Evolutionary conservation across 2,113 vertebrate genomes (phyloP).

Genomic region (Semicossyphus pulcher): DNA sequence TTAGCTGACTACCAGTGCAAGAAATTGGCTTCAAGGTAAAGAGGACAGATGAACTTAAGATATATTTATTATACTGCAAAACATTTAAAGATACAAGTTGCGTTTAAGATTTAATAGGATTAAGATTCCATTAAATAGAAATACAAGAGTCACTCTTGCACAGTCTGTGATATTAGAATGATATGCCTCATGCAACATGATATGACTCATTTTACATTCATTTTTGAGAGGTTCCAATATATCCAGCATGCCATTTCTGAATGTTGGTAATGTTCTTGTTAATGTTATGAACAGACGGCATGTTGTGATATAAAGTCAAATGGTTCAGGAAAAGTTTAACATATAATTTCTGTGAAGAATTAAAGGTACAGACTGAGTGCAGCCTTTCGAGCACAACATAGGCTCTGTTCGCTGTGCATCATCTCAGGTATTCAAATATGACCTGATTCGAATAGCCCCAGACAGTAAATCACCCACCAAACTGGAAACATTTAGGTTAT

Average conservation of each 20-base stretch:
- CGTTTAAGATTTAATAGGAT: no score
- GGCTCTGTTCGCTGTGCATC: constrained; percentile 4
- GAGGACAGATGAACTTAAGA: background rate
- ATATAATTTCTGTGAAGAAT: background rate
- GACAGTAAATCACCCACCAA: background rate
- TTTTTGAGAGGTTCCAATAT: background rate
- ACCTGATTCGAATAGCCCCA: background rate
- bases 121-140: background rate
- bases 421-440: background rate
- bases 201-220: background rate
- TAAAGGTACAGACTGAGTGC: background rate
- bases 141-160: background rate
- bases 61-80: background rate
- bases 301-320: background rate
- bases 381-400: background rate
- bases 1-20: constrained; percentile 96
- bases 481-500: constrained; percentile 4
- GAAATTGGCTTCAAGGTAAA: constrained; percentile 95
- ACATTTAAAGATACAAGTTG: background rate
- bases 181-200: background rate
- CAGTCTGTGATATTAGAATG: background rate
- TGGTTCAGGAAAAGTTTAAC: background rate
- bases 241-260: background rate
- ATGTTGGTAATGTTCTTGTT: background rate
- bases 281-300: background rate